A percentile compares a stretch with the other conserved stretches of the same genome.
These are phyloP conservation scores for Globodera rostochiensis DNA, from an alignment of 1,140 invertebrate species.

Conservation along the genomic window DNA sequence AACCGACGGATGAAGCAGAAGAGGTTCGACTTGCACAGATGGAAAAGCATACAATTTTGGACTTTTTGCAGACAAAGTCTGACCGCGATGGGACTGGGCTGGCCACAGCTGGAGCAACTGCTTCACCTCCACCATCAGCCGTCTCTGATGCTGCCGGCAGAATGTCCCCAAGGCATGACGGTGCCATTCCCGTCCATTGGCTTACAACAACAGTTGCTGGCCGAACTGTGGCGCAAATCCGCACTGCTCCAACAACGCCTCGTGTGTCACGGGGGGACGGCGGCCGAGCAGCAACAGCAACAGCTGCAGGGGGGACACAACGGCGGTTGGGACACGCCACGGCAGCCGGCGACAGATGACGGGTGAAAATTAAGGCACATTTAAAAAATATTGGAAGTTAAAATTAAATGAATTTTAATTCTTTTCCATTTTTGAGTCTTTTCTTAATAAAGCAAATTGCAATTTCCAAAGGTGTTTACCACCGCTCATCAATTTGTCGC, in stretches of 20 bases:
- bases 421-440: background rate
- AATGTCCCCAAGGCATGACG: background rate
- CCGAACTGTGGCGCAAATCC: conserved; percentile 11
- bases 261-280: background rate
- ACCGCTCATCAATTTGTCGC: background rate
- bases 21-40: background rate
- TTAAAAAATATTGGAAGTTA: too few species aligned
- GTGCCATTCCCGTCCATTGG: conserved; percentile 5
- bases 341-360: background rate
- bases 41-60: background rate
- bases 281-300: background rate
- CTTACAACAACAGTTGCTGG: background rate
- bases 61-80: conserved; percentile 29
- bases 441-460: background rate
- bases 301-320: background rate
- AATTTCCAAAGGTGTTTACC: background rate
- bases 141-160: background rate
- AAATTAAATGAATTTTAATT: background rate
- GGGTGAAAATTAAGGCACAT: background rate
- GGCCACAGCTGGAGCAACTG: conserved; percentile 51
- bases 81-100: conserved; percentile 35
- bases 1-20: conserved; percentile 41
- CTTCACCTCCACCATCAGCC: conserved; percentile 20
- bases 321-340: too few species aligned
- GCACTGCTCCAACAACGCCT: background rate